Evolutionary conservation across 2,797 vertebrate species (phyloP).

Genomic region (Onychomys torridus): DNA sequence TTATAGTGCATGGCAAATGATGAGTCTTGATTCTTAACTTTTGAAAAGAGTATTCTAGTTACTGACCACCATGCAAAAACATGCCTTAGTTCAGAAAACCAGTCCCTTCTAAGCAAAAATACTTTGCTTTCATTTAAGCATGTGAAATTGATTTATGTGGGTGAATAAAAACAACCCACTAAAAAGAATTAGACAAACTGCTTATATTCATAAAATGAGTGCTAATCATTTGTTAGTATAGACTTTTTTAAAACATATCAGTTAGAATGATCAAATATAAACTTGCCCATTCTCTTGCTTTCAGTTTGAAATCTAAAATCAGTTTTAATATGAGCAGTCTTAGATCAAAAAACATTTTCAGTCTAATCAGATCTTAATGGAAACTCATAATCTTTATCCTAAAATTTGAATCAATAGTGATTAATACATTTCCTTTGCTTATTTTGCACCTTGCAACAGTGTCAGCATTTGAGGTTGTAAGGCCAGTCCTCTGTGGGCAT

Average conservation of each 20-base stretch:
- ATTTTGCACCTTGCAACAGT: background rate
- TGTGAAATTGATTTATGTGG: constrained; percentile 3
- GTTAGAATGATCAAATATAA: constrained; percentile 23
- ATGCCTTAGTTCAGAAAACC: background rate
- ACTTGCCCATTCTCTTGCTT: background rate
- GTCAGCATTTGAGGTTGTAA: background rate
- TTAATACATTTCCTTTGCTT: background rate
- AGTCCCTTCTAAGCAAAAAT: constrained; percentile 9
- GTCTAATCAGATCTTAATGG: background rate
- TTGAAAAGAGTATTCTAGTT: background rate
- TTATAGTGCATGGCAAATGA: background rate
- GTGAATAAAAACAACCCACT: background rate
- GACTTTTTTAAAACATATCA: background rate
- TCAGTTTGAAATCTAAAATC: constrained; percentile 51
- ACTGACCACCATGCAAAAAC: background rate
- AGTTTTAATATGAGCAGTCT: constrained; percentile 33
- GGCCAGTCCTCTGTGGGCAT: rapidly evolving
- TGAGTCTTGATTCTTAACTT: background rate
- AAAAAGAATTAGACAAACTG: constrained; percentile 12
- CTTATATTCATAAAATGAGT: constrained; percentile 27
- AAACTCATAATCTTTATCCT: constrained; percentile 6
- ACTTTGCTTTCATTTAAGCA: constrained; percentile 2
- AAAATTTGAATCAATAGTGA: background rate
- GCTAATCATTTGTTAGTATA: constrained; percentile 1
- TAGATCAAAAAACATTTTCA: background rate